Evolutionary conservation across 2,113 vertebrate species (phyloP), one percentile per base, ranked within the genome.

Genomic region (Choloepus hoffmanni): DNA sequence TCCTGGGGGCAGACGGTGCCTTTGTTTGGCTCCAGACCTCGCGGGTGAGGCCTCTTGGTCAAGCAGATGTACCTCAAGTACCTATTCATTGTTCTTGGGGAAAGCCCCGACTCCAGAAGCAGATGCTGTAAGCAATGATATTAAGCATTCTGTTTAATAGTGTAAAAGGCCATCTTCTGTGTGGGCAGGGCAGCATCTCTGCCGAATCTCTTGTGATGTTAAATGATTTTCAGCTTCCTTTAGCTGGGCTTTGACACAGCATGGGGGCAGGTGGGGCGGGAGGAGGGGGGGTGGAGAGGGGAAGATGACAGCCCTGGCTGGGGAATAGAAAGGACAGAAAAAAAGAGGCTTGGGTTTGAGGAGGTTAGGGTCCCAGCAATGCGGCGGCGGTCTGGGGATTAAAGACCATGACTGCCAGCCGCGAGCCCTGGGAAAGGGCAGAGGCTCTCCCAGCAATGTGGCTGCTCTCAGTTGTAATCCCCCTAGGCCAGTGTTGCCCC

Each of bases 51-150:
- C 90, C 88, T 94, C 90, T 92, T 96, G 92, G 94, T 96, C 96
- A 97, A 88, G 94, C 92, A 96, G 95, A 96, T 97, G 85, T 90
- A 97, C 97, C 92, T 97, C 96, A 93, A 97, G 96, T 96, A 97
- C 95, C 96, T 97, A 97, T 91, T 97, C 87, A 89, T 96, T 97
- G 96, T 96, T 97, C 89, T 90, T 77, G 68, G 68, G 79, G 79
- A 55, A 83, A 91, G 78, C 89, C 94, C 79, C 60, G 70, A 91
- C 78, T 93, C 95, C 90, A n/a, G 67, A 92, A 62, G 92, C 92
- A 97, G 86, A 96, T 77, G 58, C 85, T 72, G 50, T 74, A 81
- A 73, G 74, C 92, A 12, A 58, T 0, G 4, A 70, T 55, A 83
- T 77, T 95, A 89, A 85, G 86, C 79, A 72, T 93, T 95, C 93